These are phyloP conservation scores for Tiliacea aurago DNA, from an alignment of 2,888 invertebrate genomes.

Conservation along the genomic window DNA sequence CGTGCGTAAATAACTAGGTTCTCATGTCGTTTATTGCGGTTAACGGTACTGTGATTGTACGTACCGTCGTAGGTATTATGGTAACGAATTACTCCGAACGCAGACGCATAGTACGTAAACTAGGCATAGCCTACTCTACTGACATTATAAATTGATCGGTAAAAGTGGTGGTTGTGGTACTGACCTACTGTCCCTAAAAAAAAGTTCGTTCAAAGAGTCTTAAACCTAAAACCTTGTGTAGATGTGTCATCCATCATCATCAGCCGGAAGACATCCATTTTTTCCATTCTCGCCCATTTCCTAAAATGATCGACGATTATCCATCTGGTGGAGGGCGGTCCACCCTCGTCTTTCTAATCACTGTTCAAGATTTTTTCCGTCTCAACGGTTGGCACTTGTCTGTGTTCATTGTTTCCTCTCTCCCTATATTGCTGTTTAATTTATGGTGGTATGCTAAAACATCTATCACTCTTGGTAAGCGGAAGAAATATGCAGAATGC, in stretches of 20 bases:
- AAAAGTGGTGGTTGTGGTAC: neutral
- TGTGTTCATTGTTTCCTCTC: too few relatives aligned
- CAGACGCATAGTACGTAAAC: slow-evolving; percentile 2
- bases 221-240: neutral
- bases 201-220: neutral
- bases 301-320: neutral
- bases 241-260: neutral
- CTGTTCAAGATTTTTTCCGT: neutral
- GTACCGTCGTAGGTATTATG: slow-evolving; percentile 9
- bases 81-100: slow-evolving; percentile 25
- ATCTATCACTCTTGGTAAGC: too few relatives aligned
- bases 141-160: neutral
- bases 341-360: neutral
- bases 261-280: neutral
- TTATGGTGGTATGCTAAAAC: too few relatives aligned
- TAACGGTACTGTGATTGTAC: slow-evolving; percentile 33
- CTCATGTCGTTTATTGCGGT: slow-evolving; percentile 31
- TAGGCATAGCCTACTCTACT: neutral
- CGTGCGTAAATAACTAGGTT: slow-evolving; percentile 28
- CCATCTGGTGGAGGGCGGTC: neutral
- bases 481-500: neutral
- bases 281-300: neutral
- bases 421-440: too few relatives aligned
- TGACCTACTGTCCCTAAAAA: neutral
- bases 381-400: neutral